These are phyloP conservation scores for Drepana falcataria DNA, from an alignment of 2,888 invertebrate genomes.

Conservation along the genomic window DNA sequence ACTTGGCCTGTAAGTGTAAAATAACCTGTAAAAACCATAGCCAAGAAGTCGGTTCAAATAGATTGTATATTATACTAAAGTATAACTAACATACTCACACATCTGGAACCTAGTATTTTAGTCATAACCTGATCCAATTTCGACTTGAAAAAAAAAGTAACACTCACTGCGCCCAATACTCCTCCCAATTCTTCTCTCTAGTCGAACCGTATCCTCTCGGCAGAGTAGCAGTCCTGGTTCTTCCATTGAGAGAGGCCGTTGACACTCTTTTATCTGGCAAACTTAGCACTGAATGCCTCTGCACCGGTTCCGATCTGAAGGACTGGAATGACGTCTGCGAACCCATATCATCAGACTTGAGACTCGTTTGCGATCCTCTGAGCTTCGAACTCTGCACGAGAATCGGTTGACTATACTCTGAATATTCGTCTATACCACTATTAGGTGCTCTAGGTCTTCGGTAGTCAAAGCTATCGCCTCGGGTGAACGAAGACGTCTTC, in stretches of 20 bases:
- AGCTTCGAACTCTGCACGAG: constrained; percentile 32
- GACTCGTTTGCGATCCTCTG: constrained; percentile 50
- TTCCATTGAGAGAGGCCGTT: constrained; percentile 46
- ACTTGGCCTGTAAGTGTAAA: too few species aligned
- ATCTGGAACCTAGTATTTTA: too few species aligned
- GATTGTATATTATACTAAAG: too few species aligned
- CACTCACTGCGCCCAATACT: constrained; percentile 73
- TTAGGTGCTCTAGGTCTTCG: constrained; percentile 38
- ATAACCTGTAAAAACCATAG: too few species aligned
- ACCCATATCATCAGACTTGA: constrained; percentile 55
- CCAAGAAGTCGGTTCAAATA: too few species aligned
- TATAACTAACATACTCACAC: too few species aligned
- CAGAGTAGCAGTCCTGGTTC: constrained; percentile 55
- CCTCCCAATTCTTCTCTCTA: constrained; percentile 68
- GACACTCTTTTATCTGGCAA: constrained; percentile 55
- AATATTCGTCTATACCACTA: constrained; percentile 30
- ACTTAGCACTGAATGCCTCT: constrained; percentile 53
- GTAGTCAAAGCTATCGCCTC: constrained; percentile 45
- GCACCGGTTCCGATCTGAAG: constrained; percentile 59
- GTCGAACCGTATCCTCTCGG: constrained; percentile 65
- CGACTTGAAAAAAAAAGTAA: constrained; percentile 11
- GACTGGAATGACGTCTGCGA: constrained; percentile 59
- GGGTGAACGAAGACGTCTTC: constrained; percentile 44
- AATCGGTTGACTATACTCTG: constrained; percentile 42
- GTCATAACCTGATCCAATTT: too few species aligned